A percentile compares a stretch with the other conserved stretches of the same genome.
phyloP scores from a whole-genome alignment of 2,797 vertebrate genomes.

The Aythya fuligula region DNA sequence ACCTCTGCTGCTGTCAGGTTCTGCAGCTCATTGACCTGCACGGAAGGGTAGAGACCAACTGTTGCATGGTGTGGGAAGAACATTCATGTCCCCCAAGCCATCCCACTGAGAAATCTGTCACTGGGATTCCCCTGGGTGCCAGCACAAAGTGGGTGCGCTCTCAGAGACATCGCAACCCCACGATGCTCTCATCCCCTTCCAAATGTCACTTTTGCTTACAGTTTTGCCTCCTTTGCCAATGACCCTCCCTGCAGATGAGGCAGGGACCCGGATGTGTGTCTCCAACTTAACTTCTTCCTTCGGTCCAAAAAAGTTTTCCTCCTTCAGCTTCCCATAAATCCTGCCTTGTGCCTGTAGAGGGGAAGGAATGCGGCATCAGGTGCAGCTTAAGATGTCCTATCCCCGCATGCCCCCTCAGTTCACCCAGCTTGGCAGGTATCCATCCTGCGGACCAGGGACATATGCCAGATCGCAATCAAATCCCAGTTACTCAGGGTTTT shows the following conservation, averaged over 20 bases:
- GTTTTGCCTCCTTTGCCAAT: slow-evolving; percentile 97
- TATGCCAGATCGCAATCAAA: background rate
- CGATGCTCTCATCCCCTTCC: background rate
- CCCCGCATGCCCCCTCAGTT: fast-evolving
- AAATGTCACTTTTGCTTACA: slow-evolving; percentile 70
- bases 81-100: fast-evolving
- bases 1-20: slow-evolving; percentile 95
- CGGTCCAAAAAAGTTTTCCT: slow-evolving; percentile 96
- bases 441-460: fast-evolving
- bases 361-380: background rate
- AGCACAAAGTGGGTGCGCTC: background rate
- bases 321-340: slow-evolving; percentile 95
- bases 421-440: fast-evolving
- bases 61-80: fast-evolving
- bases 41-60: background rate
- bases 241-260: slow-evolving; percentile 91
- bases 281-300: slow-evolving; percentile 97
- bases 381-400: fast-evolving
- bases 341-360: slow-evolving; percentile 88
- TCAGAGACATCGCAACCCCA: background rate
- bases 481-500: background rate
- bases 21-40: slow-evolving; percentile 92
- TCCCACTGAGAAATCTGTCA: fast-evolving
- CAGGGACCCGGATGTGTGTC: slow-evolving; percentile 95
- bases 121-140: too few species aligned